Evolutionary conservation across 2,797 vertebrate species (phyloP), one percentile per base, ranked within the genome.

Genomic region (Parambassis ranga): DNA sequence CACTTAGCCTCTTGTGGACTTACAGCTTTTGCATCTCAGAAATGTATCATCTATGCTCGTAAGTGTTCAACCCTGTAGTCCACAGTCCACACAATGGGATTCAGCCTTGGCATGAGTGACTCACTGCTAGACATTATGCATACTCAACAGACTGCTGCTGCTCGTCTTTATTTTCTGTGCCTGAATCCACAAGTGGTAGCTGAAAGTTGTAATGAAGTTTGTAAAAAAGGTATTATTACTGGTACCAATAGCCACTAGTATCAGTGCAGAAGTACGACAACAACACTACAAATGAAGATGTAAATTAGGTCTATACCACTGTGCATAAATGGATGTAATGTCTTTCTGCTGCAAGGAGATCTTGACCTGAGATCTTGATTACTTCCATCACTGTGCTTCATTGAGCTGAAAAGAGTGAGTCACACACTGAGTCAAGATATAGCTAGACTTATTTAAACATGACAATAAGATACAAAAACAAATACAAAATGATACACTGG

Each of bases 41-140:
- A 79, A 73, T 73, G 61, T 75, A 57, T 77, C 74, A 80, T 77
- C 49, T 16, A 27, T 62, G 51, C 64, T 47, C 16, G 19, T 51
- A 69, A 75, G 56, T 35, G 4, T 59, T 66, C 64, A 59, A 62
- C 42, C 65, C 58, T 51, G 78, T 58, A 64, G 67, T 75, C 61
- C 59, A 39, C 47, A 55, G 62, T 75, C 56, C 53, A 65, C 66
- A 81, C 70, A 79, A 73, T 68, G 64, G 51, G 59, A 77, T 68
- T 76, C 46, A 68, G 68, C 44, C 68, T 74, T 43, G 55, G 51
- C 68, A 65, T 56, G 67, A 47, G 57, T 82, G 75, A 84, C 41
- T 84, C 77, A 77, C 27, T 14, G 32, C 18, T 66, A 38, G 23
- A 36, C 64, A 56, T 53, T 65, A 63, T 53, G 62, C 52, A 62